phyloP scores from a whole-genome alignment of 1,140 invertebrate species.

The Eumaeus atala region DNA sequence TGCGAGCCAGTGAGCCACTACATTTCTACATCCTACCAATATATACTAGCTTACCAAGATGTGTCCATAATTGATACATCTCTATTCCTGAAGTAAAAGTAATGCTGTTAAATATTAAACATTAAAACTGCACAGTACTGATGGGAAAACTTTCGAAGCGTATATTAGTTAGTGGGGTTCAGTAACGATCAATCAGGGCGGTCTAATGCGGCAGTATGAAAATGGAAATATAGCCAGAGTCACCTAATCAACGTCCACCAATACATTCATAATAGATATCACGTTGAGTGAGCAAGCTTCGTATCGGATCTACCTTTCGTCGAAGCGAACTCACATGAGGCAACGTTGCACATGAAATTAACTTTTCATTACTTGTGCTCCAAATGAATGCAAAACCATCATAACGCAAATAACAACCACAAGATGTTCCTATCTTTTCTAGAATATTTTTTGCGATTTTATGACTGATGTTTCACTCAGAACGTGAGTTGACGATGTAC shows the following conservation, averaged over 20 bases:
- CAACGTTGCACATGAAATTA: conserved; percentile 1
- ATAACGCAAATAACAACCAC: neutral
- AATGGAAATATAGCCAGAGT: conserved; percentile 50
- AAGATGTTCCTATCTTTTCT: neutral
- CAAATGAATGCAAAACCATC: conserved; percentile 1
- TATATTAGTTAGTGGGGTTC: conserved; percentile 21
- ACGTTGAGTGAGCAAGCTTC: conserved; percentile 43
- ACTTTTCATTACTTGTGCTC: conserved; percentile 8
- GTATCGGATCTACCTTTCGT: conserved; percentile 6
- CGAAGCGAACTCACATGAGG: neutral
- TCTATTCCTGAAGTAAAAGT: too few relatives aligned
- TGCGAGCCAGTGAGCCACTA: too few relatives aligned
- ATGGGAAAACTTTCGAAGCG: neutral
- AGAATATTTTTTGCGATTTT: too few relatives aligned
- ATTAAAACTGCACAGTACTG: too few relatives aligned
- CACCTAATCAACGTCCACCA: conserved; percentile 52
- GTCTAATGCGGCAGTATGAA: conserved; percentile 42
- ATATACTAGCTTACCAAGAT: too few relatives aligned
- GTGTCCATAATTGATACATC: too few relatives aligned
- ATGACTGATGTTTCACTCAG: too few relatives aligned
- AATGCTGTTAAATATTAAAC: too few relatives aligned
- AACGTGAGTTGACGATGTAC: too few relatives aligned
- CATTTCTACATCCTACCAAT: too few relatives aligned
- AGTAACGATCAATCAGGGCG: conserved; percentile 55
- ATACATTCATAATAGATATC: conserved; percentile 56